These are phyloP conservation scores for Stramonita haemastoma DNA, from an alignment of 2,888 invertebrate species.

Conservation along the genomic window DNA sequence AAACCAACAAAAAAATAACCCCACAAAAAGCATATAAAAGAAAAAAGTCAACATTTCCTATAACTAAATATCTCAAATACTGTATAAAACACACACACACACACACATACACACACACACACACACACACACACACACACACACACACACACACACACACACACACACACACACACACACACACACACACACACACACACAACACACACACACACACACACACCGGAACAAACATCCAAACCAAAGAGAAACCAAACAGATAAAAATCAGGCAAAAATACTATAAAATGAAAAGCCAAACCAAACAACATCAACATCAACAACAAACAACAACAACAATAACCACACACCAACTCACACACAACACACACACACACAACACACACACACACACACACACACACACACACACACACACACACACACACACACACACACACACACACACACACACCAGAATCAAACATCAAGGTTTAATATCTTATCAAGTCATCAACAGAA, in stretches of 20 bases:
- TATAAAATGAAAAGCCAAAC: no score
- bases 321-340: no score
- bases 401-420: not conserved
- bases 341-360: no score
- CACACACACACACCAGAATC: constrained; percentile 1
- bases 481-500: no score
- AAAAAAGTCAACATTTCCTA: no score
- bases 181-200: not conserved
- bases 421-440: constrained; percentile 19
- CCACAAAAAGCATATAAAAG: no score
- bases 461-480: not conserved
- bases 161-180: constrained; percentile 4
- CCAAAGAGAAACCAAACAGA: no score
- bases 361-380: not conserved
- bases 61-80: no score
- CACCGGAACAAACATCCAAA: not conserved
- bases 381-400: not conserved
- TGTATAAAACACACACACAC: no score
- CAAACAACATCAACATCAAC: no score
- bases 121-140: not conserved
- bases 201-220: not conserved
- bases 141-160: constrained; percentile 20
- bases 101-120: not conserved
- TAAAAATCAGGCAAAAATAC: no score
- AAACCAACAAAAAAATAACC: no score